phyloP scores from a whole-genome alignment of 2,797 vertebrate species.

The Characodon lateralis region DNA sequence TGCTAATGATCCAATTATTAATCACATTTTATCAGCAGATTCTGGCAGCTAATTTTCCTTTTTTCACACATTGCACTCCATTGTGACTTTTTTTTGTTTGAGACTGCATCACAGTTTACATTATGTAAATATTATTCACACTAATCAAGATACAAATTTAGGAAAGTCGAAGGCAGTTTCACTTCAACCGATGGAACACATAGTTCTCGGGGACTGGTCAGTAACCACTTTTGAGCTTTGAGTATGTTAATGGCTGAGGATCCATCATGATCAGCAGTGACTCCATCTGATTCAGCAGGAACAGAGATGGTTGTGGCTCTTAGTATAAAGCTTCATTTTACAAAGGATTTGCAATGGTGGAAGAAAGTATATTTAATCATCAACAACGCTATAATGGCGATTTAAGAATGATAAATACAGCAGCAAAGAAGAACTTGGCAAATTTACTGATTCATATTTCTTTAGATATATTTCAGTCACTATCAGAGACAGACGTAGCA shows the following conservation, averaged over 20 bases:
- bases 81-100: too few relatives aligned
- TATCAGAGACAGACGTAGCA: too few relatives aligned
- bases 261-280: background rate
- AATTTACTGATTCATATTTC: too few relatives aligned
- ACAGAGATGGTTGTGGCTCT: background rate
- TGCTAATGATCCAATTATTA: too few relatives aligned
- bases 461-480: too few relatives aligned
- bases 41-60: too few relatives aligned
- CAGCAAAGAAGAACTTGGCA: background rate
- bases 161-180: background rate
- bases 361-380: background rate
- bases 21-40: too few relatives aligned
- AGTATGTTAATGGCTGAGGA: background rate
- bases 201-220: background rate
- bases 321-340: background rate
- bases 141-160: too few relatives aligned
- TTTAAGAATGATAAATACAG: background rate
- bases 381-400: background rate
- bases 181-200: too few relatives aligned
- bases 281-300: constrained; percentile 17
- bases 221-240: background rate
- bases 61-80: too few relatives aligned
- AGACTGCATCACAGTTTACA: too few relatives aligned
- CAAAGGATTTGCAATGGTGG: background rate
- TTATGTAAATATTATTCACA: too few relatives aligned